Evolutionary conservation across 2,113 vertebrate species (phyloP).

Genomic region (Numenius arquata): DNA sequence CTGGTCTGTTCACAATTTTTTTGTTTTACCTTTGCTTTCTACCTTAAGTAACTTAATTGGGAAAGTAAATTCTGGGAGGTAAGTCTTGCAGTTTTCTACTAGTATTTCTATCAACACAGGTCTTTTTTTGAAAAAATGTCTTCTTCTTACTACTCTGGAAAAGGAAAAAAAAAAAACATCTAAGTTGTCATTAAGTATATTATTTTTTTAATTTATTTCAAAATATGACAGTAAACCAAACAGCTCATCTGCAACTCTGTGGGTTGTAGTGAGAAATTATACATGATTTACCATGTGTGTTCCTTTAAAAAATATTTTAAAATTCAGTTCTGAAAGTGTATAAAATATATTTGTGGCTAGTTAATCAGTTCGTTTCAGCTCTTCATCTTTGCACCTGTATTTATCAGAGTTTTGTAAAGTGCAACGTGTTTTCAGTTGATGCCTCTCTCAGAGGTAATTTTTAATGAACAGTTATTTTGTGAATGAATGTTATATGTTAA

Average conservation of each 20-base stretch:
- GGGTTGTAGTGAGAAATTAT: background rate
- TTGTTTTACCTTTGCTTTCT: background rate
- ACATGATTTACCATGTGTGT: background rate
- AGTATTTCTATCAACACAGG: background rate
- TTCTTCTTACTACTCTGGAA: background rate
- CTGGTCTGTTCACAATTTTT: background rate
- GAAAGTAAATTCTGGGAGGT: background rate
- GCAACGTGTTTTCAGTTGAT: background rate
- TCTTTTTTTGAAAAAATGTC: background rate
- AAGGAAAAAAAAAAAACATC: background rate
- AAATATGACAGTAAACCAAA: background rate
- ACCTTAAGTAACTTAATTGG: background rate
- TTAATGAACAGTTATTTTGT: background rate
- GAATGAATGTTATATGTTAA: background rate
- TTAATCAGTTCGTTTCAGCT: background rate
- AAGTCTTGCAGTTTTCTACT: background rate
- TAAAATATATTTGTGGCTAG: background rate
- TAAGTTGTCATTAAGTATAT: background rate
- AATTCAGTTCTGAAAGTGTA: background rate
- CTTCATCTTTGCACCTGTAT: background rate
- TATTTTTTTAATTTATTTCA: background rate
- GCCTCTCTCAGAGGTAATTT: background rate
- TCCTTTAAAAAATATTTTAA: background rate
- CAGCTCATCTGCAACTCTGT: background rate
- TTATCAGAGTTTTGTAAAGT: background rate